A percentile compares a stretch with the other conserved stretches of the same genome.
Evolutionary conservation across 2,888 invertebrate species (phyloP).

Genomic region (Thelaira solivaga): DNA sequence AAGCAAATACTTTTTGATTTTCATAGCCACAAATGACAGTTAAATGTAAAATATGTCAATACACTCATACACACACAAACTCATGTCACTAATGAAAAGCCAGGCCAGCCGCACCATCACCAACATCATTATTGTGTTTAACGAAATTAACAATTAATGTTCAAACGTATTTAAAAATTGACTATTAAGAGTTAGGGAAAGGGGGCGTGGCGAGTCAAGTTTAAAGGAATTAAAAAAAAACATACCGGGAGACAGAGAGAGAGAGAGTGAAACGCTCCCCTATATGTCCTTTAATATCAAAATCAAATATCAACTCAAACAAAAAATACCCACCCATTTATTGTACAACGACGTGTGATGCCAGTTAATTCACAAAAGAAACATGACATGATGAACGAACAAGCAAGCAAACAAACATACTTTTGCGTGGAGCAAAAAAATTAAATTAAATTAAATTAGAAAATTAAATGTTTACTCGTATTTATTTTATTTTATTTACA

Average conservation of each 20-base stretch:
- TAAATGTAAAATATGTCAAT: constrained; percentile 20
- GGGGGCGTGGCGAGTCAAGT: too few species aligned
- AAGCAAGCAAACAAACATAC: too few species aligned
- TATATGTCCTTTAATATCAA: constrained; percentile 36
- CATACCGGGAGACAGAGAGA: too few species aligned
- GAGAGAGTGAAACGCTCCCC: constrained; percentile 41
- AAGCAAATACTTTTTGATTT: background rate
- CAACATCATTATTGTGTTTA: too few species aligned
- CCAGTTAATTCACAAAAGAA: constrained; percentile 13
- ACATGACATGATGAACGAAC: background rate
- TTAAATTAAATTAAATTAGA: too few species aligned
- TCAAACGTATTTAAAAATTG: too few species aligned
- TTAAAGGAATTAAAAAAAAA: background rate
- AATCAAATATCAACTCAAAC: constrained; percentile 45
- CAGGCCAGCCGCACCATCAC: too few species aligned
- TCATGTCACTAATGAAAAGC: constrained; percentile 22
- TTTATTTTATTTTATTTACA: background rate
- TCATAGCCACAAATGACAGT: constrained; percentile 25
- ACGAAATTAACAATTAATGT: background rate
- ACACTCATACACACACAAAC: constrained; percentile 5
- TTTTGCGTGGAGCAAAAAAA: too few species aligned
- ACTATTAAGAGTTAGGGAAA: too few species aligned
- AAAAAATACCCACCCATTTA: constrained; percentile 50
- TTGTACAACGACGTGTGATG: constrained; percentile 14
- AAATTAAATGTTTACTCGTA: too few species aligned